These are phyloP conservation scores for Phylloscopus trochilus DNA, from an alignment of 2,113 vertebrate species.

Conservation along the genomic window DNA sequence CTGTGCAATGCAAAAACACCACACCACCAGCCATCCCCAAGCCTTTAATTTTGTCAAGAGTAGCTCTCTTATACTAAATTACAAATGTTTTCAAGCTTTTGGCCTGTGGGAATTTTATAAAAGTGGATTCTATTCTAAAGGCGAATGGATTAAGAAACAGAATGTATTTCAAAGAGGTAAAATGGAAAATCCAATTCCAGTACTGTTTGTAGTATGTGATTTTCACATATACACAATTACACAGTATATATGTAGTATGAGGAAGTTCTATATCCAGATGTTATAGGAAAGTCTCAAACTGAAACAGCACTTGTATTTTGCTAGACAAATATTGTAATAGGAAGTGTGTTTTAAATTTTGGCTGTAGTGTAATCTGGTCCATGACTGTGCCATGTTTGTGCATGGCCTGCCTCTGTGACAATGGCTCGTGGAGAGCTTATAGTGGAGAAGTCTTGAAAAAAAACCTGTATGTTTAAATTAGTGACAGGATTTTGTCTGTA, in stretches of 20 bases:
- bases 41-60: slow-evolving; percentile 12
- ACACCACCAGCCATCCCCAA: neutral
- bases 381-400: neutral
- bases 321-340: neutral
- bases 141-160: neutral
- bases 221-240: neutral
- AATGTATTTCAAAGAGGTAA: neutral
- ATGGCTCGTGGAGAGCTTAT: neutral
- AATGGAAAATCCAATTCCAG: slow-evolving; percentile 23
- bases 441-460: neutral
- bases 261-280: neutral
- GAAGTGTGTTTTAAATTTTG: neutral
- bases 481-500: neutral
- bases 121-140: neutral
- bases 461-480: neutral
- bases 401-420: neutral
- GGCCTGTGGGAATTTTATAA: neutral
- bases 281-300: neutral
- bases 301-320: neutral
- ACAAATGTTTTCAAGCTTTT: neutral
- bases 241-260: neutral
- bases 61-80: neutral
- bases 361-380: neutral
- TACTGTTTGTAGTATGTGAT: neutral
- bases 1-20: neutral